Conservation (phyloP, 2,113 vertebrate species). For the Paradoxurus hermaphroditus region DNA sequence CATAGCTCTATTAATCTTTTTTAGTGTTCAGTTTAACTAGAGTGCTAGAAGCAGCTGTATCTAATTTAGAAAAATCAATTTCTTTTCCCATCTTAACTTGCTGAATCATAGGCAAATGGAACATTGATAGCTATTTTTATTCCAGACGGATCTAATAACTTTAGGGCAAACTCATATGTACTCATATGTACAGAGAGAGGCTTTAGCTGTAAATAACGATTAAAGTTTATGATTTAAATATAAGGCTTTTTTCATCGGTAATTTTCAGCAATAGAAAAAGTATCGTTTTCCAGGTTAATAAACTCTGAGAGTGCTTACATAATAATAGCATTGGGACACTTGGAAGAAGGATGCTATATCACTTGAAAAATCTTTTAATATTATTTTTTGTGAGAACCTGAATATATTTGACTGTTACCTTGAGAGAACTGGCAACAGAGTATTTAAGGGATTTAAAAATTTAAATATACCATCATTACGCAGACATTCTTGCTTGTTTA, state of each 20-base stretch:
- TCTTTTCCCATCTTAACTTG: not conserved
- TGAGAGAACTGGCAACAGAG: not conserved
- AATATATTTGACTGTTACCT: not conserved
- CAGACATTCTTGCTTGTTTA: conserved; percentile 30
- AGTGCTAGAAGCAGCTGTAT: not conserved
- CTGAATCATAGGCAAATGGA: not conserved
- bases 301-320: not conserved
- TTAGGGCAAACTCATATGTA: not conserved
- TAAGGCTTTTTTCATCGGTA: not conserved
- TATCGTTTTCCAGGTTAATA: not conserved
- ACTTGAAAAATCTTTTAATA: not conserved
- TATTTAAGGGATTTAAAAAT: not conserved
- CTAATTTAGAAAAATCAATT: not conserved
- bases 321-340: not conserved
- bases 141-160: not conserved
- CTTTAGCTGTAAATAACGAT: not conserved
- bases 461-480: not conserved
- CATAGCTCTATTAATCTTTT: not conserved
- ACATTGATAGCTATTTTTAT: not conserved
- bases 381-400: not conserved
- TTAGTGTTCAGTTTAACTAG: not conserved
- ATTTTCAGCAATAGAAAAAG: not conserved
- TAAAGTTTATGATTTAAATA: not conserved
- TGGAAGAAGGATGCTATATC: not conserved
- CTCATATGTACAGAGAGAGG: not conserved